Conservation (phyloP, 2,113 vertebrate species). For the Silurus glanis region DNA sequence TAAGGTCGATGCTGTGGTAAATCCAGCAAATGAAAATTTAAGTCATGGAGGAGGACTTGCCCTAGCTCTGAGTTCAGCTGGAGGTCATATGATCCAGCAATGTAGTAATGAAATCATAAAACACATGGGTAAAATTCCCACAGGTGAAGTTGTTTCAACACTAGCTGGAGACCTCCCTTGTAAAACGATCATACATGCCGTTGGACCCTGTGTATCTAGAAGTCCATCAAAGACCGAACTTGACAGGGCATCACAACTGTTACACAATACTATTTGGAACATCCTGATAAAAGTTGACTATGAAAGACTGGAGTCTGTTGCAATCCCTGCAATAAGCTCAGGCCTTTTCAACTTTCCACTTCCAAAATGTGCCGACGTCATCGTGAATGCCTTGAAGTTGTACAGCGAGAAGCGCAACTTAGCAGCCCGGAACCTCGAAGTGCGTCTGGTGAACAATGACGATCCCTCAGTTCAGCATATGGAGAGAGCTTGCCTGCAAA, state of each 20-base stretch:
- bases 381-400: constrained; percentile 67
- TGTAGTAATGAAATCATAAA: constrained; percentile 51
- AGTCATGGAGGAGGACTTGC: constrained; percentile 77
- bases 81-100: constrained; percentile 72
- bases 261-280: constrained; percentile 52
- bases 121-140: rapidly evolving
- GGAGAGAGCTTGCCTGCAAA: constrained; percentile 63
- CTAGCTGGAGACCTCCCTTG: constrained; percentile 73
- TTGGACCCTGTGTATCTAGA: constrained; percentile 67
- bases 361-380: constrained; percentile 68
- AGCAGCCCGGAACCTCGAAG: constrained; percentile 54
- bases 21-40: constrained; percentile 80
- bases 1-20: constrained; percentile 77
- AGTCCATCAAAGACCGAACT: rapidly evolving
- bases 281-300: constrained; percentile 57
- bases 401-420: neutral
- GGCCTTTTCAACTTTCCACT: constrained; percentile 82
- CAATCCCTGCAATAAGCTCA: constrained; percentile 89
- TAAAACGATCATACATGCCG: constrained; percentile 79
- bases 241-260: rapidly evolving
- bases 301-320: constrained; percentile 60
- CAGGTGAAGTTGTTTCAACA: constrained; percentile 64
- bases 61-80: constrained; percentile 69
- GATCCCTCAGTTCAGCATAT: constrained; percentile 77
- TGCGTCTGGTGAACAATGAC: constrained; percentile 80